These are phyloP conservation scores for Cranoglanis bouderius DNA, from an alignment of 2,113 vertebrate species.

Conservation along the genomic window DNA sequence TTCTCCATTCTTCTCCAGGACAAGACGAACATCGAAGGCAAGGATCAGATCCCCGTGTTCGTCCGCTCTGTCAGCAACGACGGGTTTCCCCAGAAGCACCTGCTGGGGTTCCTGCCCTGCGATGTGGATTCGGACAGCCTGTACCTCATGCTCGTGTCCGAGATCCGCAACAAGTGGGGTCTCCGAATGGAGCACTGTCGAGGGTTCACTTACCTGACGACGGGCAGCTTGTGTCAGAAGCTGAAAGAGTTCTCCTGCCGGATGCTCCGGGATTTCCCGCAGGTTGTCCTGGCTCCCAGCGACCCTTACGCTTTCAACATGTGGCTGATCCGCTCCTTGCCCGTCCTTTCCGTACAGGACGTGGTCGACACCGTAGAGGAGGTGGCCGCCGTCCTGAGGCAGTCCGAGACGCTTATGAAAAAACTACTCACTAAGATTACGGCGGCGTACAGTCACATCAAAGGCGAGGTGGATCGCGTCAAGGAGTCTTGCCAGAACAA, in stretches of 20 bases:
- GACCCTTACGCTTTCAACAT: slow-evolving; percentile 80
- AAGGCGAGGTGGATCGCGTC: slow-evolving; percentile 74
- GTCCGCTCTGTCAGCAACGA: slow-evolving; percentile 86
- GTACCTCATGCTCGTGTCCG: slow-evolving; percentile 83
- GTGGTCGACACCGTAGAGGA: slow-evolving; percentile 74
- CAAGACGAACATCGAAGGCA: slow-evolving; percentile 83
- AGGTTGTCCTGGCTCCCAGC: slow-evolving; percentile 75
- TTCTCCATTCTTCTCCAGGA: slow-evolving; percentile 91
- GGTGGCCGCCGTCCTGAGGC: slow-evolving; percentile 70
- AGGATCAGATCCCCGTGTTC: slow-evolving; percentile 87
- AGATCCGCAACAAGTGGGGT: slow-evolving; percentile 91
- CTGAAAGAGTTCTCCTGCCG: slow-evolving; percentile 74
- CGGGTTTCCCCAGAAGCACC: slow-evolving; percentile 89
- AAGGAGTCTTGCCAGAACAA: slow-evolving; percentile 65
- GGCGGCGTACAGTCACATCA: slow-evolving; percentile 71
- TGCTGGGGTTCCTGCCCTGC: slow-evolving; percentile 88
- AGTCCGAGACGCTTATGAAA: slow-evolving; percentile 66
- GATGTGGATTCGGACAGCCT: slow-evolving; percentile 82
- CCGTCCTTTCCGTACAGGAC: slow-evolving; percentile 71
- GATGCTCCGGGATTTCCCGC: slow-evolving; percentile 76
- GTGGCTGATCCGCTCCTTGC: slow-evolving; percentile 79
- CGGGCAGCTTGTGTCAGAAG: slow-evolving; percentile 73
- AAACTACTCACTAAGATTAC: slow-evolving; percentile 73
- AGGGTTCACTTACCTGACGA: slow-evolving; percentile 73
- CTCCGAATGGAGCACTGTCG: slow-evolving; percentile 93